These are phyloP conservation scores for Trididemnum clinides DNA, from an alignment of 23 tunicate species.

Conservation along the genomic window DNA sequence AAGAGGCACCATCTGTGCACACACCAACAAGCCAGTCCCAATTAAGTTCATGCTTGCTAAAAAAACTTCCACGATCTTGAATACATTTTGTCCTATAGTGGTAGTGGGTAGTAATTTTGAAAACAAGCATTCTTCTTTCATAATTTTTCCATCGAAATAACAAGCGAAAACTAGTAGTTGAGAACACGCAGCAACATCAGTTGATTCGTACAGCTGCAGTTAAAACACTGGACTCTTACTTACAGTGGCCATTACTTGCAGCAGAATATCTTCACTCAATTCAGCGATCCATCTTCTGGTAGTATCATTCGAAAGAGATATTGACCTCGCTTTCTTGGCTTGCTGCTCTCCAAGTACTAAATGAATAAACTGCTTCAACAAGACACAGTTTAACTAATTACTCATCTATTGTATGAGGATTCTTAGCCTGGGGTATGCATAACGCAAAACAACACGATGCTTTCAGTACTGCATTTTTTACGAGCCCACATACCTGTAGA, in stretches of 20 bases:
- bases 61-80: constrained; percentile 16
- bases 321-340: neutral
- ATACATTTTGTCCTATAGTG: constrained; percentile 2
- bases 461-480: constrained; percentile 16
- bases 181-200: constrained; percentile 15
- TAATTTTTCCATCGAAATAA: neutral
- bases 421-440: constrained; percentile 36
- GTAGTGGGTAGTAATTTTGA: neutral
- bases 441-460: constrained; percentile 41
- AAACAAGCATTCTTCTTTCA: neutral
- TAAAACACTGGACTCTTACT: neutral
- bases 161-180: neutral
- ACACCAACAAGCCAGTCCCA: constrained; percentile 21
- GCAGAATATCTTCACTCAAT: constrained; percentile 2
- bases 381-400: neutral
- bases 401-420: constrained; percentile 16
- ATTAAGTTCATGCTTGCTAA: neutral
- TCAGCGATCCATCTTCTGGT: neutral
- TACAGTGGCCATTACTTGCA: neutral
- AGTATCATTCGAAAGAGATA: neutral
- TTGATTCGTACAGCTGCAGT: constrained; percentile 10
- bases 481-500: constrained; percentile 17
- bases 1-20: constrained; percentile 33
- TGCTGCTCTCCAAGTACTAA: constrained; percentile 13
- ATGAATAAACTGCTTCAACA: no score